phyloP scores from a whole-genome alignment of 2,113 vertebrate genomes.

The Grammomys dolichurus region DNA sequence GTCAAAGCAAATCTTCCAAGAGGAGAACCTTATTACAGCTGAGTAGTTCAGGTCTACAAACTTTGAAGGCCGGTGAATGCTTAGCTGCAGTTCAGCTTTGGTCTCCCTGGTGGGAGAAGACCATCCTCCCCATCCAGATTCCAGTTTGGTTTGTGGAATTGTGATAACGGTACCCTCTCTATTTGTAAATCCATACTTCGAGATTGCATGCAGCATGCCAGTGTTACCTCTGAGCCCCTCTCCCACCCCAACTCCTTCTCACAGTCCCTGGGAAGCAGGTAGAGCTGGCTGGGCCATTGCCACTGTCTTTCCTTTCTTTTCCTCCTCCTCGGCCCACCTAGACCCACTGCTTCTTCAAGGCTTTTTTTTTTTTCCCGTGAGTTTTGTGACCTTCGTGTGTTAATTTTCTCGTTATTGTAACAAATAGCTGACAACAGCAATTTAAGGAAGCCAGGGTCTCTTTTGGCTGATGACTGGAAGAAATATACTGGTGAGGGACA shows the following conservation, averaged over 20 bases:
- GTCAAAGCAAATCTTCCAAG: neutral
- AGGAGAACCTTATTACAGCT: neutral
- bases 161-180: too few species aligned
- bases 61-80: neutral
- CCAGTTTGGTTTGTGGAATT: neutral
- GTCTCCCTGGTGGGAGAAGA: neutral
- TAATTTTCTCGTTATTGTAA: neutral
- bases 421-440: neutral
- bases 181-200: neutral
- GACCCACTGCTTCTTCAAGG: neutral
- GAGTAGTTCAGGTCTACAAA: neutral
- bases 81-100: neutral
- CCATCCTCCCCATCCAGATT: neutral
- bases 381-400: neutral
- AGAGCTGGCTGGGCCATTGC: neutral
- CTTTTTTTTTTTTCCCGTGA: neutral
- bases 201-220: neutral
- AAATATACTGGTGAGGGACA: neutral
- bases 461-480: neutral
- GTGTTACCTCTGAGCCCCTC: neutral
- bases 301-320: neutral
- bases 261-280: neutral
- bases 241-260: accelerated
- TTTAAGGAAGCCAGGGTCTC: neutral
- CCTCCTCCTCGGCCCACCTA: neutral